Evolutionary conservation across 2,888 invertebrate species (phyloP).

Genomic region (Graphium colonna): DNA sequence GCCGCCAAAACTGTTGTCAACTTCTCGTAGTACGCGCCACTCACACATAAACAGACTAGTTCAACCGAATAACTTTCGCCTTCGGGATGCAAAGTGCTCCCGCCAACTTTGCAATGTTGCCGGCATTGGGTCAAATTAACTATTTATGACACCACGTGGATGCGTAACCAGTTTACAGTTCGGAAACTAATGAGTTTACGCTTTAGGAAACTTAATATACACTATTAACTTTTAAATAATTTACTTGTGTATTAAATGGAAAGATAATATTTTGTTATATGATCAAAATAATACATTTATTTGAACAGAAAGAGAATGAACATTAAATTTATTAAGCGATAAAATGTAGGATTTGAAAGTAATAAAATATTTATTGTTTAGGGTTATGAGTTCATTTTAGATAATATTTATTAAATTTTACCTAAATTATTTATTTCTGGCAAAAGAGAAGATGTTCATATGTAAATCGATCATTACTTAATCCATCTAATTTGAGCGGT

Average conservation of each 20-base stretch:
- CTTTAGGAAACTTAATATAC: not conserved
- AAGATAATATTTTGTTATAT: not conserved
- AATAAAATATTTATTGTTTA: too few species aligned
- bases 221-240: not conserved
- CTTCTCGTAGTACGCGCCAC: conserved; percentile 23
- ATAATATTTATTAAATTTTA: not conserved
- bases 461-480: conserved; percentile 10
- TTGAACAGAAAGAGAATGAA: too few species aligned
- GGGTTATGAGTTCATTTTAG: too few species aligned
- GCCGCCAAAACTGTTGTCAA: conserved; percentile 21
- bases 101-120: conserved; percentile 42
- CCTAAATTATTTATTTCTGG: conserved; percentile 17
- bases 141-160: conserved; percentile 22
- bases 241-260: not conserved
- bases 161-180: conserved; percentile 17
- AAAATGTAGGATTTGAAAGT: too few species aligned
- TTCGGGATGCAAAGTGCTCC: conserved; percentile 39
- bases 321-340: too few species aligned
- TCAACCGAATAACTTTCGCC: conserved; percentile 40
- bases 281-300: not conserved
- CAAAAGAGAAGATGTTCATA: conserved; percentile 4
- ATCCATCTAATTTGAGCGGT: conserved; percentile 28
- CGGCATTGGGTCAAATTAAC: conserved; percentile 27
- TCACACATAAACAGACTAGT: conserved; percentile 26
- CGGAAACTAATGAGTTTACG: conserved; percentile 3